Conservation (phyloP, 2,797 vertebrate genomes). For the Trachops cirrhosus region DNA sequence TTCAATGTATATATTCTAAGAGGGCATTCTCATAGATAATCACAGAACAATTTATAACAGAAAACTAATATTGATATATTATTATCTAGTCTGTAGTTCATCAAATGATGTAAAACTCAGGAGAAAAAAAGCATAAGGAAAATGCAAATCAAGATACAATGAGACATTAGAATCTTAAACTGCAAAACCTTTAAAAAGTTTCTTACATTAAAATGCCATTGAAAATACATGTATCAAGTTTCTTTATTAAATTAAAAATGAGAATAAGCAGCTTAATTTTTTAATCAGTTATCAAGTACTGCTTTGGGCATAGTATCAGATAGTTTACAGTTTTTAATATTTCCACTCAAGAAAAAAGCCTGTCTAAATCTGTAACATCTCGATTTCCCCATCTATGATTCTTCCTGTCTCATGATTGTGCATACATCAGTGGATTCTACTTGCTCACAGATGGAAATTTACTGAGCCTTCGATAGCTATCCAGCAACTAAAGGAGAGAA, state of each 20-base stretch:
- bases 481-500: neutral
- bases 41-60: neutral
- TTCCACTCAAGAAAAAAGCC: neutral
- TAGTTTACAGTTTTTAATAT: neutral
- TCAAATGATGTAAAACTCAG: neutral
- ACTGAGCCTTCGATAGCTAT: neutral
- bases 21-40: neutral
- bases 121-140: neutral
- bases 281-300: neutral
- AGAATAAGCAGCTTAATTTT: neutral
- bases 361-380: neutral
- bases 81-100: neutral
- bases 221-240: neutral
- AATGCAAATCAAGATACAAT: neutral
- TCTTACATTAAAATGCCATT: neutral
- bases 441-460: neutral
- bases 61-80: neutral
- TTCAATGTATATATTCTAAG: neutral
- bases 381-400: neutral
- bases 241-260: neutral
- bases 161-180: neutral
- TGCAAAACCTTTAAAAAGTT: neutral
- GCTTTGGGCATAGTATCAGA: neutral
- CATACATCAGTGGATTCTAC: neutral
- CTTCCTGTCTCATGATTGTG: neutral